A percentile compares a stretch with the other conserved stretches of the same genome.
phyloP scores from a whole-genome alignment of 2,888 invertebrate genomes.

The Pachymerium ferrugineum region DNA sequence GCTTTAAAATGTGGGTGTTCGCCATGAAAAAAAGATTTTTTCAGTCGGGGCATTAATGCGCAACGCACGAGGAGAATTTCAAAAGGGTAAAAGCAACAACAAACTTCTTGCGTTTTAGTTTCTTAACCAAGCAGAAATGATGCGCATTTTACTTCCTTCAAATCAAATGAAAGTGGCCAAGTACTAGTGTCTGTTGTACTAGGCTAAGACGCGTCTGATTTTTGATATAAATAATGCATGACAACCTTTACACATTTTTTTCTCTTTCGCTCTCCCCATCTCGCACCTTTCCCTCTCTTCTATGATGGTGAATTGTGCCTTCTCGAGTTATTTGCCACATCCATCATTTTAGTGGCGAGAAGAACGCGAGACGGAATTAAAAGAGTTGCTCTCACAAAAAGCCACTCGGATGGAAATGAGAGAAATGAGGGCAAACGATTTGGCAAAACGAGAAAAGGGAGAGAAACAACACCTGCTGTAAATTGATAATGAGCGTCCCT shows the following conservation, averaged over 20 bases:
- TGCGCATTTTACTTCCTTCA: not conserved
- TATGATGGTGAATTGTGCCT: not conserved
- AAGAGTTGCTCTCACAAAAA: conserved; percentile 9
- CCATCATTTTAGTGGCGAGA: not conserved
- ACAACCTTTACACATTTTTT: not conserved
- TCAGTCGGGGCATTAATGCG: not conserved
- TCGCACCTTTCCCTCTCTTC: not conserved
- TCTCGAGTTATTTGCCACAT: not conserved
- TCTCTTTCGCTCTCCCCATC: too few species aligned
- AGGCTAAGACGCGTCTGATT: too few species aligned
- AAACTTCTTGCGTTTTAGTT: not conserved
- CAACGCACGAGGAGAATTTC: not conserved
- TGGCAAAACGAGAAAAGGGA: conserved; percentile 10
- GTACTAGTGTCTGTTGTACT: too few species aligned
- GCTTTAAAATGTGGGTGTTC: not conserved
- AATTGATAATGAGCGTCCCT: conserved; percentile 1
- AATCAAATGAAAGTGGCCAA: not conserved
- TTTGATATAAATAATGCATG: not conserved
- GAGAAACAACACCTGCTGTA: conserved; percentile 17
- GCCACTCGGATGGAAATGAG: not conserved
- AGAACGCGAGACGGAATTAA: not conserved
- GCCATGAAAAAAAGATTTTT: not conserved
- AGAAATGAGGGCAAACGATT: conserved; percentile 18
- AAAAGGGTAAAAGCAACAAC: too few species aligned
- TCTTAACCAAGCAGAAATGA: not conserved